Conservation (phyloP, 2,113 vertebrate species). For the Eolophus roseicapilla region DNA sequence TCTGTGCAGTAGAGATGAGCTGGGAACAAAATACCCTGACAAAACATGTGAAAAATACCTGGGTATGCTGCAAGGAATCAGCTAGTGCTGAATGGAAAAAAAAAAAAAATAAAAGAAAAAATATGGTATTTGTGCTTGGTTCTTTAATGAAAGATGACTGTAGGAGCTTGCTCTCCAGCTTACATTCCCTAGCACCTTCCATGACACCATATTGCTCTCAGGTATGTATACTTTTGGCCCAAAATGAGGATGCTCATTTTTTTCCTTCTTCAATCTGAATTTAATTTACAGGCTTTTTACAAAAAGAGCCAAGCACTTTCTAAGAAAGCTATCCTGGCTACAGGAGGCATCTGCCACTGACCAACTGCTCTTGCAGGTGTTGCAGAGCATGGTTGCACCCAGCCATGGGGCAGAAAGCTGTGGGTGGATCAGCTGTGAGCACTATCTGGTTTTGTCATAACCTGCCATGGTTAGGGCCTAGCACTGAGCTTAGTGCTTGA, state of each 20-base stretch:
- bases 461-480: fast-evolving
- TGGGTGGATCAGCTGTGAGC: fast-evolving
- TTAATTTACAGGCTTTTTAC: neutral
- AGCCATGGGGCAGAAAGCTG: neutral
- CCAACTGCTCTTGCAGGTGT: fast-evolving
- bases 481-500: neutral
- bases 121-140: neutral
- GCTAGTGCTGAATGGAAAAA: neutral
- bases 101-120: neutral
- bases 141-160: neutral
- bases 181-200: neutral
- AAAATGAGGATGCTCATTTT: neutral
- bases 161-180: neutral
- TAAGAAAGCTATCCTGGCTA: neutral
- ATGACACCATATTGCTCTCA: neutral
- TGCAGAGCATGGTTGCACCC: neutral
- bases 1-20: constrained; percentile 15
- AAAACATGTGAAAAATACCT: neutral
- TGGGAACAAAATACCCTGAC: neutral
- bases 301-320: neutral
- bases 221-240: neutral
- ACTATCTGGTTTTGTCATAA: neutral
- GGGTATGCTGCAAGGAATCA: neutral
- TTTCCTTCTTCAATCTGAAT: neutral
- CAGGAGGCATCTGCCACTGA: neutral